Percentiles rank a stretch among this genome's conserved stretches.
These are phyloP conservation scores for Tromatobia lineatoria DNA, from an alignment of 2,888 invertebrate genomes.

Conservation along the genomic window DNA sequence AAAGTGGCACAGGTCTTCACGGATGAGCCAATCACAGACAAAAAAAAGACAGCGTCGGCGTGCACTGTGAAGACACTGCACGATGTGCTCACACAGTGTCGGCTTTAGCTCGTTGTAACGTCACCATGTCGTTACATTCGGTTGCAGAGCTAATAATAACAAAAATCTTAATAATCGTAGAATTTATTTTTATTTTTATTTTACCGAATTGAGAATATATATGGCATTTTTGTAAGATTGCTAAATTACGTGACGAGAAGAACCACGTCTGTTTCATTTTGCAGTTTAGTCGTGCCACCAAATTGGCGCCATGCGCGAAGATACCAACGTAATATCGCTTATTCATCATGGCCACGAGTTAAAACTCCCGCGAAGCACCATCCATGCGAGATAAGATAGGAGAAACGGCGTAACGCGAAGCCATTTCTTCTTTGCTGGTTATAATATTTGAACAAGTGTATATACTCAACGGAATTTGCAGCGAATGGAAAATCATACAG, in stretches of 20 bases:
- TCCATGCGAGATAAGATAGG: constrained; percentile 67
- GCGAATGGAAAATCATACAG: not conserved
- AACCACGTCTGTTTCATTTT: not conserved
- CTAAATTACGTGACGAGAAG: not conserved
- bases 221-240: too few species aligned
- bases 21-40: too few species aligned
- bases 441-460: constrained; percentile 64
- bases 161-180: too few species aligned
- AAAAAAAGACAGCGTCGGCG: too few species aligned
- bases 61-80: too few species aligned
- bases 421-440: constrained; percentile 48
- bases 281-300: not conserved
- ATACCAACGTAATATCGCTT: constrained; percentile 66
- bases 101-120: too few species aligned
- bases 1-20: too few species aligned
- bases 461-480: not conserved
- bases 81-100: too few species aligned
- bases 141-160: too few species aligned
- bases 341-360: constrained; percentile 68
- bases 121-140: too few species aligned
- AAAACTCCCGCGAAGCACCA: constrained; percentile 51
- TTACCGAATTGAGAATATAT: too few species aligned
- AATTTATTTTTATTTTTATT: too few species aligned
- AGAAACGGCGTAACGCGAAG: constrained; percentile 60
- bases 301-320: constrained; percentile 46